phyloP scores from a whole-genome alignment of 2,113 vertebrate species.

The Syngnathus scovelli region DNA sequence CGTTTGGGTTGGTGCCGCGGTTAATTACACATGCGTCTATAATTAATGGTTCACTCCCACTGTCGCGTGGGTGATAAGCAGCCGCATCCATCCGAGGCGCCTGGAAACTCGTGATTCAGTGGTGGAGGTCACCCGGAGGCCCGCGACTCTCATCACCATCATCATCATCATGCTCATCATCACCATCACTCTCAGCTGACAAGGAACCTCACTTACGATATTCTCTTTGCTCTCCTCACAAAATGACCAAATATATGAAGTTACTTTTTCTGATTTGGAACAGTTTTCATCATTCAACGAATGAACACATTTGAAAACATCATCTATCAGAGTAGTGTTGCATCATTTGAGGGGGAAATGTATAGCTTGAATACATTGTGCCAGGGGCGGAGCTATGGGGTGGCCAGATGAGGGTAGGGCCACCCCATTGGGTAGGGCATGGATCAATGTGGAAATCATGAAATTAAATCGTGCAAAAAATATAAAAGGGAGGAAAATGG shows the following conservation, averaged over 20 bases:
- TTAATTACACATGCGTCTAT: constrained; percentile 58
- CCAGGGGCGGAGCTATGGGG: no score
- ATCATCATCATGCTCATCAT: constrained; percentile 20
- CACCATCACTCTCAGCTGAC: constrained; percentile 20
- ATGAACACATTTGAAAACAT: background rate
- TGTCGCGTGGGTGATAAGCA: constrained; percentile 55
- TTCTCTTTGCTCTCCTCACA: background rate
- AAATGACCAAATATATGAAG: background rate
- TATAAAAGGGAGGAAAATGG: no score
- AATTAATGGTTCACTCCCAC: constrained; percentile 63
- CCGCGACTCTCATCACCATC: constrained; percentile 16
- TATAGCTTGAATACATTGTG: no score
- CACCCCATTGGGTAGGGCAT: no score
- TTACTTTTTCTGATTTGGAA: background rate
- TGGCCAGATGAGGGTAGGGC: no score
- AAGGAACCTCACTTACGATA: background rate
- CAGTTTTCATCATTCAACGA: background rate
- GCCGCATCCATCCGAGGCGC: constrained; percentile 34
- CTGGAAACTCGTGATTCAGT: constrained; percentile 42
- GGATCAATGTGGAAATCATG: background rate
- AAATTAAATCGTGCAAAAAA: background rate
- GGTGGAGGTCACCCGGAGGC: constrained; percentile 43
- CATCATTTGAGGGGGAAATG: no score
- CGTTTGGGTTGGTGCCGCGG: constrained; percentile 13
- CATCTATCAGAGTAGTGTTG: no score